These are phyloP conservation scores for Littorina saxatilis DNA, from an alignment of 1,140 invertebrate genomes.

Conservation along the genomic window DNA sequence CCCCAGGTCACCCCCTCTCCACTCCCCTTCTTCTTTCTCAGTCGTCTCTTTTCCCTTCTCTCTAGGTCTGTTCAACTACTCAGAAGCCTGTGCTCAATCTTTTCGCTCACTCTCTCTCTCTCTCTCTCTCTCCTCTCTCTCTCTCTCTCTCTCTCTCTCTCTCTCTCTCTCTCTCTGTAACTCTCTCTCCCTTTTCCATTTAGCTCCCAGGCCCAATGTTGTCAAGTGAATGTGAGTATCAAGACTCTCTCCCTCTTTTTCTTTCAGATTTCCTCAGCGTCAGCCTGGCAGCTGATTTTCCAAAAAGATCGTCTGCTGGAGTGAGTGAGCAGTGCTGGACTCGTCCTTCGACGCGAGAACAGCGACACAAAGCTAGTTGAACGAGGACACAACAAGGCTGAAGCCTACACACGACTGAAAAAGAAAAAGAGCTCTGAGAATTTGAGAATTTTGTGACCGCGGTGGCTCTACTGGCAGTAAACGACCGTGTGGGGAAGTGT, in stretches of 20 bases:
- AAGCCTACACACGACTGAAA: too few relatives aligned
- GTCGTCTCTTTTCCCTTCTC: too few relatives aligned
- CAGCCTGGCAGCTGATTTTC: slow-evolving; percentile 15
- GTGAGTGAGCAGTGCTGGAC: background rate
- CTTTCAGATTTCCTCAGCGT: background rate
- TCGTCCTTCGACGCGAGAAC: background rate
- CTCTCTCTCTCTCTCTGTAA: background rate
- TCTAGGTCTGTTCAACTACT: too few relatives aligned
- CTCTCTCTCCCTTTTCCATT: background rate
- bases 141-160: too few relatives aligned
- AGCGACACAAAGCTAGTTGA: background rate
- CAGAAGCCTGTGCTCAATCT: too few relatives aligned
- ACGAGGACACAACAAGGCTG: background rate
- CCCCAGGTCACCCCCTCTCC: too few relatives aligned
- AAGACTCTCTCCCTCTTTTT: background rate
- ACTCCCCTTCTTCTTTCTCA: too few relatives aligned
- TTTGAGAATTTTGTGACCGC: too few relatives aligned
- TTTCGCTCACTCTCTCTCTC: background rate
- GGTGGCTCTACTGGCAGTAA: background rate
- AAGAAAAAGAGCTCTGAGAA: background rate
- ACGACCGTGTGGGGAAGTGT: slow-evolving; percentile 1
- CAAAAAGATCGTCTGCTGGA: slow-evolving; percentile 9
- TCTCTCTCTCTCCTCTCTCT: too few relatives aligned
- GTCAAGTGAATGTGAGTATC: too few relatives aligned
- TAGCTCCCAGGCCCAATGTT: background rate